Evolutionary conservation across 2,797 vertebrate species (phyloP), one percentile per base, ranked within the genome.

Genomic region (Typhlichthys eigenmanni): DNA sequence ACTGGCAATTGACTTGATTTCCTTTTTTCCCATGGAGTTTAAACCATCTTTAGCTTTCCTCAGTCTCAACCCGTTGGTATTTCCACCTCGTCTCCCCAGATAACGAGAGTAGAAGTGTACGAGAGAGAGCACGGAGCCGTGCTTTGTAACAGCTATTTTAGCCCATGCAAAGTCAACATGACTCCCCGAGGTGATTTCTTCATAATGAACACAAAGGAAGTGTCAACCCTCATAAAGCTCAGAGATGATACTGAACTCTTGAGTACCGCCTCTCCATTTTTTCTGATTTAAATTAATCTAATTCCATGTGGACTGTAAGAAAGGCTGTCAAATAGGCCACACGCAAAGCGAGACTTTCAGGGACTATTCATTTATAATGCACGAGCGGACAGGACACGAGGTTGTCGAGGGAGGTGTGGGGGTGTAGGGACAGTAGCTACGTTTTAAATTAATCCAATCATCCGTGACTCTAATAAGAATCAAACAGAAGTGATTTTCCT

Each of bases 131-230:
- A 50, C 8, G 66, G 80, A 83, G 77, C 79, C 60, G 76, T 74
- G 74, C 85, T 80, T 84, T 81, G 69, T 68, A 84, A 83, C 84
- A 87, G 88, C 85, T 91, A 91, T 92, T 92, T 91, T 80, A 88
- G 88, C 85, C 72, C 75, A 80, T 76, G 88, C 81, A 83, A 88
- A 90, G 89, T 90, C 91, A 92, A 92, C 89, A 89, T 48, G 58
- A 78, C 82, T 92, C 91, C 89, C 90, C 56, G 76, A 87, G 86
- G 91, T 88, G 88, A 90, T 89, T 88, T 87, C 79, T 86, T 88
- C 89, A 92, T 92, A 92, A 92, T 92, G 89, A 93, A 91, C 90
- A 92, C 85, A 93, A 91, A 89, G 89, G 88, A 88, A 84, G 87
- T 89, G 90, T 89, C 89, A 85, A 82, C 83, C 84, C 86, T 92